A percentile compares a stretch with the other conserved stretches of the same genome.
Evolutionary conservation across 2,113 vertebrate species (phyloP).

Genomic region (Grantiella picta): DNA sequence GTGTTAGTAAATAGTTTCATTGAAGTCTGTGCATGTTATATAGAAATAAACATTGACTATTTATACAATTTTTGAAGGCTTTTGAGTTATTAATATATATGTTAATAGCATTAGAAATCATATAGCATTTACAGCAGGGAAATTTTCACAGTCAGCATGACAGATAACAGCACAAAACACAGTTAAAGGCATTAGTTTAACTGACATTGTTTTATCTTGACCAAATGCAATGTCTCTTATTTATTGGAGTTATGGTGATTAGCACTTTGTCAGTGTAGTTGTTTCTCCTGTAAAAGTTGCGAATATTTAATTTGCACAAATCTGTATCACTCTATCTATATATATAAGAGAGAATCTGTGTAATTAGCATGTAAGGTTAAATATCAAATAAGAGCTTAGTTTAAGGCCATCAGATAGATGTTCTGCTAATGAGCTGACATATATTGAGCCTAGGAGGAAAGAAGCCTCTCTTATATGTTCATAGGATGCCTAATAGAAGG

Average conservation of each 20-base stretch:
- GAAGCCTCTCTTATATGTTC: neutral
- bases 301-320: slow-evolving; percentile 1
- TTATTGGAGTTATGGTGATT: neutral
- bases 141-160: neutral
- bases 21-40: neutral
- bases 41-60: neutral
- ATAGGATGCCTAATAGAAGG: slow-evolving; percentile 33
- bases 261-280: neutral
- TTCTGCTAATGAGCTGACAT: slow-evolving; percentile 30
- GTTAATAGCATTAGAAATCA: neutral
- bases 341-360: neutral
- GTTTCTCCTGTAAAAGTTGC: neutral
- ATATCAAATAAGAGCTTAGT: neutral
- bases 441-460: slow-evolving; percentile 7
- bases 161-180: neutral
- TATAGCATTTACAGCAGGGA: neutral
- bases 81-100: neutral
- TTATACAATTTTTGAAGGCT: neutral
- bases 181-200: neutral
- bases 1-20: neutral
- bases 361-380: slow-evolving; percentile 8
- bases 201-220: neutral
- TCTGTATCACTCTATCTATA: neutral
- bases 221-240: neutral
- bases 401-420: neutral